Conservation (phyloP, 2,113 vertebrate genomes). For the Meleagris gallopavo region DNA sequence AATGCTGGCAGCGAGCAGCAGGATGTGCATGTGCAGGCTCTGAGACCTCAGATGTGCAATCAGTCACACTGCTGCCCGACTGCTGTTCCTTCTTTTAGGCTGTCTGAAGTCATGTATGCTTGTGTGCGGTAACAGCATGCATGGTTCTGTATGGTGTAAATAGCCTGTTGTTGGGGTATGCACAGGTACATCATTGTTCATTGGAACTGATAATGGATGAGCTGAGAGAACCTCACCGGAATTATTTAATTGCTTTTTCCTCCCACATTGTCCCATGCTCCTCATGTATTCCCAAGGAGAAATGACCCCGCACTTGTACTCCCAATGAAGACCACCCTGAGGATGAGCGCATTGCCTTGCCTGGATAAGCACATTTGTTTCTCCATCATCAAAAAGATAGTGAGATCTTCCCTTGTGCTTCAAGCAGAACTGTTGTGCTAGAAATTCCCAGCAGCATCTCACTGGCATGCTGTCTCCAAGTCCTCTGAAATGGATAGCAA, state of each 20-base stretch:
- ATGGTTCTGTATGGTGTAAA: not conserved
- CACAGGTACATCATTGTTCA: not conserved
- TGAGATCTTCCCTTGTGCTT: not conserved
- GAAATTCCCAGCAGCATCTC: fast-evolving
- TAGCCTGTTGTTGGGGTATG: not conserved
- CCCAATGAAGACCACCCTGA: not conserved
- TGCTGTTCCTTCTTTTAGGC: not conserved
- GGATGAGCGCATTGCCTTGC: not conserved
- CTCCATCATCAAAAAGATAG: not conserved
- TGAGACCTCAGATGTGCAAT: not conserved
- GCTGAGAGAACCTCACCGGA: not conserved
- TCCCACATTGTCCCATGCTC: not conserved
- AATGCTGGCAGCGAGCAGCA: not conserved
- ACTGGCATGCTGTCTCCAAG: not conserved
- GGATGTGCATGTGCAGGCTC: not conserved
- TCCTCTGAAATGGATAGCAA: not conserved
- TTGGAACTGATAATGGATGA: not conserved
- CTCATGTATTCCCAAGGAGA: not conserved
- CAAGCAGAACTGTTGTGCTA: not conserved
- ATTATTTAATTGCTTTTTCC: fast-evolving
- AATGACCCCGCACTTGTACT: not conserved
- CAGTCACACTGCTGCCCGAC: fast-evolving
- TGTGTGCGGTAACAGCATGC: not conserved
- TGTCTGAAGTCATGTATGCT: fast-evolving
- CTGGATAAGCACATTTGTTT: not conserved